Conservation (phyloP, 1,140 invertebrate genomes). For the Cardiocondyla obscurior region DNA sequence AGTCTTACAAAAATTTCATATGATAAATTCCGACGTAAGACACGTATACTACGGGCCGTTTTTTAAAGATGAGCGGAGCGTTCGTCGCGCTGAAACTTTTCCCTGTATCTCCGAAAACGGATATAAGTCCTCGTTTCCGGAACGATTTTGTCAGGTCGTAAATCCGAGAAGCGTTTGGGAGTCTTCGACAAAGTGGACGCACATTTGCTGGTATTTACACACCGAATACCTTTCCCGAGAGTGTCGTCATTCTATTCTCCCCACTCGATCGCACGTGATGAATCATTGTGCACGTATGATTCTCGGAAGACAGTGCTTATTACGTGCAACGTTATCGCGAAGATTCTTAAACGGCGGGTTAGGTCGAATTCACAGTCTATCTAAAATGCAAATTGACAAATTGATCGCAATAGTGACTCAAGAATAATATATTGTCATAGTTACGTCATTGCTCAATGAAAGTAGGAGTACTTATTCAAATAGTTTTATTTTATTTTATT, state of each 20-base stretch:
- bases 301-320: conserved; percentile 16
- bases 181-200: background rate
- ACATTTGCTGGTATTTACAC: conserved; percentile 40
- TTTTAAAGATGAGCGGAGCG: background rate
- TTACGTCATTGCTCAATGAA: conserved; percentile 57
- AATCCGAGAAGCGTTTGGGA: background rate
- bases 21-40: too few species aligned
- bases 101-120: background rate
- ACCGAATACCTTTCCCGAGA: conserved; percentile 18
- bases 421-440: conserved; percentile 25
- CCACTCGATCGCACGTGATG: background rate
- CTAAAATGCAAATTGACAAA: conserved; percentile 41
- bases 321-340: conserved; percentile 12
- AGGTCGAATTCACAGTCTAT: conserved; percentile 21
- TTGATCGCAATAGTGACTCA: background rate
- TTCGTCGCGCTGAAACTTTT: background rate
- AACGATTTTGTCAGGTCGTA: background rate
- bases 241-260: conserved; percentile 13
- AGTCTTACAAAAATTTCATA: too few species aligned
- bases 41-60: too few species aligned
- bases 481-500: too few species aligned
- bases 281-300: conserved; percentile 28
- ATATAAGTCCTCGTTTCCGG: background rate
- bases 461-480: background rate
- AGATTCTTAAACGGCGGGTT: background rate